These are phyloP conservation scores for Microtus oregoni DNA, from an alignment of 2,113 vertebrate species.

Conservation along the genomic window DNA sequence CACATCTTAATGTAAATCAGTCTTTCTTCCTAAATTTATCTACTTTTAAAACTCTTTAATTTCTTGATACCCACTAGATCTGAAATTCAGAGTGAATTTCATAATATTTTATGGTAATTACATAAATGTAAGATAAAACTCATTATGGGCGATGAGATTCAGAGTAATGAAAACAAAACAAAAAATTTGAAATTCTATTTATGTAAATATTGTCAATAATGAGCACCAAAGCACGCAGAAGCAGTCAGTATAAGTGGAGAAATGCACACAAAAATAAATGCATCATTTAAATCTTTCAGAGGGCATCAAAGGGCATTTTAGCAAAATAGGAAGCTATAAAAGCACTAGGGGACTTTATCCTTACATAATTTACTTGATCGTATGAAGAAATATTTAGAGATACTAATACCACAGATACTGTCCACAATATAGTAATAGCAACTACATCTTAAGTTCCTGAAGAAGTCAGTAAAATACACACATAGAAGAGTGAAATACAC, in stretches of 20 bases:
- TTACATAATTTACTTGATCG: background rate
- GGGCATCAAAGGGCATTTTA: background rate
- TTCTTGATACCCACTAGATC: background rate
- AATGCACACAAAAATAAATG: constrained; percentile 3
- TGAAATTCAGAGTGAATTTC: constrained; percentile 42
- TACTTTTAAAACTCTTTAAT: constrained; percentile 7
- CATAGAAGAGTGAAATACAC: background rate
- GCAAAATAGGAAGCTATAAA: constrained; percentile 3
- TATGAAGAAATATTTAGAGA: background rate
- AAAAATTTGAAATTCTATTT: background rate
- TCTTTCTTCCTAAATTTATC: background rate
- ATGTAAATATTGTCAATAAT: constrained; percentile 12
- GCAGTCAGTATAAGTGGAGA: background rate
- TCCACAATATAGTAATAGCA: background rate
- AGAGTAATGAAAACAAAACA: constrained; percentile 24
- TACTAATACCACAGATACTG: background rate
- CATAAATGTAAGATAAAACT: constrained; percentile 22
- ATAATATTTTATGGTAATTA: background rate
- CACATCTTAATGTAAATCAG: background rate
- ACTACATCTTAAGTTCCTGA: background rate
- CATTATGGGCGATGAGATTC: background rate
- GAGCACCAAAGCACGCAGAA: background rate
- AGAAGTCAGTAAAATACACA: background rate
- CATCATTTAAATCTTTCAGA: background rate
- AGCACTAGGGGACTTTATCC: background rate